Base-by-base conservation (phyloP, 1,140 invertebrate genomes). In the Formica exsecta region DNA sequence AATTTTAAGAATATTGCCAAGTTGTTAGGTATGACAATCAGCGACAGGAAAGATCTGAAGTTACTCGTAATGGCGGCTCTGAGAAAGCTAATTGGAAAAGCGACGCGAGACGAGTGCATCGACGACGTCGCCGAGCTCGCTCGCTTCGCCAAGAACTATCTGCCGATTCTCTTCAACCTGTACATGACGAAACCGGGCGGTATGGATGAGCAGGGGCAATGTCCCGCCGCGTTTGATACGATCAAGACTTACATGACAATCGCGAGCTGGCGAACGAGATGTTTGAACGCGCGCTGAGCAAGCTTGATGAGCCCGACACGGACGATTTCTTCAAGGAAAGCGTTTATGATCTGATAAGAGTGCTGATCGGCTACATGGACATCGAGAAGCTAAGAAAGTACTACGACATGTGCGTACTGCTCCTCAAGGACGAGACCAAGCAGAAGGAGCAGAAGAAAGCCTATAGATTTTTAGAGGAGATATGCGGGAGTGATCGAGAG, bases 101-200 rank as follows among this genome's bases (percentile, higher is more conserved):
- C 96, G 0, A 93, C 95, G 5, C 96, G 96, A 13, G 95, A 94
- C 44, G 93, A 96, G 59, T 95, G 96, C 86, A 90, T 95, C 88
- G 96, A 96, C 7, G 96, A 97, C 86, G 94, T 96, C 36, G 79
- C 90, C 0, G 96, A 96, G 83, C 93, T 97, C 84, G 94, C 95
- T 0, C 95, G 96, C 85, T 99, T 97, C 95, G 97, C 98, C 7
- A 99, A 99, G 95, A 99, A 99, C 93, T 99, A 97, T 95, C 90
- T 99, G 29, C 98, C 98, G 0, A 97, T 99, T 32, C 95, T 99
- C 7, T 97, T 99, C 87, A 99, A 99, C 94, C 95, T 99, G 66
- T 99, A 99, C 92, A 97, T 98, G 8, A 97, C 96, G 1, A 97
- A 97, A 84, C 96, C 96, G 1, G 96, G 95, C 29, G 96, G 96